Evolutionary conservation across 2,888 invertebrate species (phyloP), one percentile per base, ranked within the genome.

Genomic region (Microdon myrmicae): DNA sequence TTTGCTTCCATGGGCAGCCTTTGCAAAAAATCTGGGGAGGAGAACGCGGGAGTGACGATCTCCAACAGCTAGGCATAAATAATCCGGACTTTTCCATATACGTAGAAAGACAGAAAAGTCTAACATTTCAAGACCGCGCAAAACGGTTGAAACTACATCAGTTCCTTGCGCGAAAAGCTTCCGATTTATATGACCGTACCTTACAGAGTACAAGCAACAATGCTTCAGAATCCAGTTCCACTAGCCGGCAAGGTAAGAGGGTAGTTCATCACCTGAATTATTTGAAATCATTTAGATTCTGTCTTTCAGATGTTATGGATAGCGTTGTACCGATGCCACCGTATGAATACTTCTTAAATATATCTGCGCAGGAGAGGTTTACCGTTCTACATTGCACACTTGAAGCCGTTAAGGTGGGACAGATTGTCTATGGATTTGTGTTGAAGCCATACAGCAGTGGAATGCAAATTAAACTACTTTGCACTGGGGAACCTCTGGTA

Each of bases 11-110:
- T 82, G 93, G 93, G 2, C 90, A 90, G 73, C 92, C 92, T 73
- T 82, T 93, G 69, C 91, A 90, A 81, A 93, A 92, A 81, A 86
- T 91, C 71, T 92, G 92, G 92, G 92, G 92, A 76, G 86, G 87
- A 17, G 92, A 92, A 75, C 85, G 89, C 72, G 90, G 91, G 54
- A 89, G 90, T 72, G 87, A 86, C 44, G 90, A 91, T 75, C 81
- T 92, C 58, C 72, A 83, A 14, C 86, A 87, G 75, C 79, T 87
- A 67, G 85, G 85, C 49, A 81, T 85, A 29, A 81, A 82, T 26
- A 83, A 83, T 75, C 81, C 89, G 67, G 90, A 87, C 78, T 92
- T 87, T 75, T 86, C 87, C 35, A 84, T 90, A 38, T 92, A 91
- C 77, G 87, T 87, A 72, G 87, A 89, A 64, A 83, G 92, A 16